phyloP scores from a whole-genome alignment of 1,140 invertebrate genomes.

The Drosophila paulistorum region DNA sequence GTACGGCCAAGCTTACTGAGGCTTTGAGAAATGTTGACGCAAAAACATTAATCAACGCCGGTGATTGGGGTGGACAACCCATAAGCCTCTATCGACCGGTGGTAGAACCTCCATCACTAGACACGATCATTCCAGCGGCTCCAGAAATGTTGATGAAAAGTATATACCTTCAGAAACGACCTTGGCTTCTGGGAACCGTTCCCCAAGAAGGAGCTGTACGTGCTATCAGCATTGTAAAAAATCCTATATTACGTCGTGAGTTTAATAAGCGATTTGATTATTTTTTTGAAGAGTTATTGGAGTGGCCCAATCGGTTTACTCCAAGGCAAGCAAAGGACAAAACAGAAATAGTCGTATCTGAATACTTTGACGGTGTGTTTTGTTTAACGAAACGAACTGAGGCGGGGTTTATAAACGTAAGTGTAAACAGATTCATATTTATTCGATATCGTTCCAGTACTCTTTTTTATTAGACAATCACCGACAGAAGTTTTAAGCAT shows the following conservation, averaged over 20 bases:
- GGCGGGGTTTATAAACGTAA: constrained; percentile 68
- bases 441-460: background rate
- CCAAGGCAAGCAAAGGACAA: constrained; percentile 6
- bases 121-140: constrained; percentile 77
- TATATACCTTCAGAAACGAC: constrained; percentile 71
- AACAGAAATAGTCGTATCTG: constrained; percentile 43
- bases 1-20: constrained; percentile 52
- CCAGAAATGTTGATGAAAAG: constrained; percentile 65
- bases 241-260: constrained; percentile 44
- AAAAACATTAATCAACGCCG: constrained; percentile 60
- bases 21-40: constrained; percentile 76
- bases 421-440: constrained; percentile 10
- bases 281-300: constrained; percentile 50
- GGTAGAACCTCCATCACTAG: constrained; percentile 55
- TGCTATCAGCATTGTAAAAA: constrained; percentile 66
- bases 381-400: too few species aligned
- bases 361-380: constrained; percentile 56
- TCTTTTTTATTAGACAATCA: constrained; percentile 38
- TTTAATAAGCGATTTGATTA: constrained; percentile 68
- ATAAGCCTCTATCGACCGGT: constrained; percentile 82
- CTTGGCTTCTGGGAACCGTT: constrained; percentile 81
- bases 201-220: constrained; percentile 81
- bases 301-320: constrained; percentile 37
- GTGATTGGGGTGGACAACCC: constrained; percentile 81
- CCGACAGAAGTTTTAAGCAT: constrained; percentile 61